Evolutionary conservation across 2,888 invertebrate species (phyloP).

Genomic region (Luperina testacea): DNA sequence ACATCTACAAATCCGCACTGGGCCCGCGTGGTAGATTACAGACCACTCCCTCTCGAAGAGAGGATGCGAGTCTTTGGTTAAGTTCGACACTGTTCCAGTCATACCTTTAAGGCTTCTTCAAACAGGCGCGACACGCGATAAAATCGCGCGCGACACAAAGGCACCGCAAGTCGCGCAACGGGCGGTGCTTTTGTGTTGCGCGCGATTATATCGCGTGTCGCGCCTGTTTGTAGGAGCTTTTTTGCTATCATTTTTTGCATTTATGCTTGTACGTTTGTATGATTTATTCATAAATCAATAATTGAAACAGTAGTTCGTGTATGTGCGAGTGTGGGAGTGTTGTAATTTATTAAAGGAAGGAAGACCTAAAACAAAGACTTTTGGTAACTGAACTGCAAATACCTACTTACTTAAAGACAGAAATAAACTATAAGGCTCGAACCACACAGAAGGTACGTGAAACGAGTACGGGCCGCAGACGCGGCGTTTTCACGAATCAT

Average conservation of each 20-base stretch:
- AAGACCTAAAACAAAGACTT: conserved; percentile 34
- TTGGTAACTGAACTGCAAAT: conserved; percentile 43
- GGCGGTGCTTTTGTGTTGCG: too few species aligned
- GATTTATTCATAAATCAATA: not conserved
- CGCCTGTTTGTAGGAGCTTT: too few species aligned
- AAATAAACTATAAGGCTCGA: not conserved
- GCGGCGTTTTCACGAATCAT: not conserved
- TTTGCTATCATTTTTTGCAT: not conserved
- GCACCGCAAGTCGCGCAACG: too few species aligned
- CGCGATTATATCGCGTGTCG: too few species aligned
- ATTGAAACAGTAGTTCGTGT: not conserved
- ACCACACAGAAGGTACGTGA: not conserved
- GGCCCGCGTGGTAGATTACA: too few species aligned
- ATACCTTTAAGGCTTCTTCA: not conserved
- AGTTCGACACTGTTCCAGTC: too few species aligned
- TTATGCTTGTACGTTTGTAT: not conserved
- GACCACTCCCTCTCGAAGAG: not conserved
- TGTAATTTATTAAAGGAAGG: conserved; percentile 25
- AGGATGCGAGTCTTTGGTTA: not conserved
- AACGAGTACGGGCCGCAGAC: not conserved
- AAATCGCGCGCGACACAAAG: too few species aligned
- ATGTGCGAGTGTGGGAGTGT: conserved; percentile 33
- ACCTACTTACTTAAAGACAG: conserved; percentile 8
- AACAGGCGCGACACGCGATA: too few species aligned
- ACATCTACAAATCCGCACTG: too few species aligned